Conservation (phyloP, 1,140 invertebrate species). For the Cydia pomonella region DNA sequence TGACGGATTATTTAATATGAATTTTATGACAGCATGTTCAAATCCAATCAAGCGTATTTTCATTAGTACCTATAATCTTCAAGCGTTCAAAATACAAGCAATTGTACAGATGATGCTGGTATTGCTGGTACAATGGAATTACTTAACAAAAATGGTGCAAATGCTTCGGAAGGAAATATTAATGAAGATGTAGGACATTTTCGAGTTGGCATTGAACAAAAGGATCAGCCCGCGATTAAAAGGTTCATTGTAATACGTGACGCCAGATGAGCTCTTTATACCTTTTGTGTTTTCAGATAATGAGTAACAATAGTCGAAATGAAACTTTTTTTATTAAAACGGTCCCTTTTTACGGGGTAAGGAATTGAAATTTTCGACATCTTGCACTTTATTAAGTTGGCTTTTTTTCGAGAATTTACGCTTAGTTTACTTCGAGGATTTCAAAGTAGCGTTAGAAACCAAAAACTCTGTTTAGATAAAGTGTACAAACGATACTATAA, state of each 20-base stretch:
- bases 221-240: constrained; percentile 55
- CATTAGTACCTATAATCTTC: no score
- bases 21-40: no score
- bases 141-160: constrained; percentile 35
- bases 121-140: not conserved
- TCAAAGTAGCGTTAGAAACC: no score
- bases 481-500: not conserved
- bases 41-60: no score
- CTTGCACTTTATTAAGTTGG: constrained; percentile 68
- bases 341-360: constrained; percentile 68
- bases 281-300: constrained; percentile 66
- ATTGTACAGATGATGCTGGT: no score
- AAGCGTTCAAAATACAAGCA: no score
- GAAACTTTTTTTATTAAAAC: constrained; percentile 69
- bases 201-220: constrained; percentile 60
- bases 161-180: constrained; percentile 56
- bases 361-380: constrained; percentile 69
- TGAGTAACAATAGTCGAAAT: constrained; percentile 69
- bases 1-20: no score
- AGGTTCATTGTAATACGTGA: constrained; percentile 56
- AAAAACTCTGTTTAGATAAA: no score
- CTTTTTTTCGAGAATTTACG: constrained; percentile 40
- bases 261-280: constrained; percentile 57
- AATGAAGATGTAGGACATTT: constrained; percentile 71
- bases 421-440: no score